Evolutionary conservation across 1,140 invertebrate genomes (phyloP).

Genomic region (Cherax destructor): DNA sequence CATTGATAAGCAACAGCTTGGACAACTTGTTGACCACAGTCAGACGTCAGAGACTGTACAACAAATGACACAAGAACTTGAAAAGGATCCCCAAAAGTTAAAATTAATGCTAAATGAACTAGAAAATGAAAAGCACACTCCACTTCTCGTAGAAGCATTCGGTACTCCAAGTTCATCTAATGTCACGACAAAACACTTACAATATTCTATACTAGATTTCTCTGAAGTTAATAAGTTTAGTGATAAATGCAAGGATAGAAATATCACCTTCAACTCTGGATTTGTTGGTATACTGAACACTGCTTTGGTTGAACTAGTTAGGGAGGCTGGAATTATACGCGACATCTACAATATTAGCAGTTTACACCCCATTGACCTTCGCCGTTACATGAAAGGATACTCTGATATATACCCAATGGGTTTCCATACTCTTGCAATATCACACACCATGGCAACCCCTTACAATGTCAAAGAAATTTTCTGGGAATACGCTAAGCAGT

Average conservation of each 20-base stretch:
- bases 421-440: background rate
- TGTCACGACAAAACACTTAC: background rate
- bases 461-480: background rate
- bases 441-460: background rate
- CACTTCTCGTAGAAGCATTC: constrained; percentile 11
- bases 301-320: constrained; percentile 30
- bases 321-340: background rate
- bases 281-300: constrained; percentile 1
- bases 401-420: background rate
- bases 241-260: background rate
- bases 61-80: background rate
- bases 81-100: constrained; percentile 11
- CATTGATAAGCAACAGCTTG: background rate
- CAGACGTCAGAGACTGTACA: background rate
- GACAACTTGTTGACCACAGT: background rate
- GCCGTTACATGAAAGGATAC: constrained; percentile 9
- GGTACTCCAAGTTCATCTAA: background rate
- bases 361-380: background rate
- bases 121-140: background rate
- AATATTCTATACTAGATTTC: background rate
- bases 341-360: constrained; percentile 6
- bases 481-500: constrained; percentile 27
- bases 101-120: background rate
- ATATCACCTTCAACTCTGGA: constrained; percentile 14
- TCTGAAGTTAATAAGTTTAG: background rate